Evolutionary conservation across 2,113 vertebrate species (phyloP), one percentile per base, ranked within the genome.

Genomic region (Misgurnus anguillicaudatus): DNA sequence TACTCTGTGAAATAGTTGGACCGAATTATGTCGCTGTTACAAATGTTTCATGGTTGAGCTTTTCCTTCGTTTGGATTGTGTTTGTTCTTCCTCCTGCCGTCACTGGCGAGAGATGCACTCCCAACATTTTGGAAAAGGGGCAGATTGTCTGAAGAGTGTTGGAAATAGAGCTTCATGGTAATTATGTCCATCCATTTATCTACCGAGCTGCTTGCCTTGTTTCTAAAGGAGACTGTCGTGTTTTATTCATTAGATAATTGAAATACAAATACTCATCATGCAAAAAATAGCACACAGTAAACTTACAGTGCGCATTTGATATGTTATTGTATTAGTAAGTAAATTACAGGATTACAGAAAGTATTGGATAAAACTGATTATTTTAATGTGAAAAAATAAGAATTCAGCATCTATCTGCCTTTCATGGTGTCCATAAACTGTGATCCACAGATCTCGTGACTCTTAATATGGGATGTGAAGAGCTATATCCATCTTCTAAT

Each of bases 1-100:
- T 88, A 86, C 90, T 89, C 89, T 88, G 88, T 89, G 85, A 89
- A 87, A 89, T 89, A 90, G 89, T 92, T 87, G 92, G 92, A 94
- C 91, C 92, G 92, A 87, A 91, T 90, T 91, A 90, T 91, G 90
- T 64, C 74, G 74, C 21, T 76, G 74, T 76, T 47, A 19, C 61
- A 64, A 39, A 64, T 64, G 61, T 82, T 88, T 86, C 79, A 79
- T 81, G 53, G 4, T 48, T 75, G 73, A 73, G 60, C 85, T 86
- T 85, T 73, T 19, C 78, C 75, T 19, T 82, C 73, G 64, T 85
- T 64, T 80, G 83, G 80, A 80, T 66, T 66, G 51, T 66, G 72
- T 24, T 85, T 83, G 65, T 78, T 81, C 48, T 83, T 87, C 68
- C 55, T 82, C 19, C 85, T 87, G 78, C 60, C 79, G 31, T 77